Evolutionary conservation across 2,797 vertebrate genomes (phyloP).

Genomic region (Coranthus polyacanthus): DNA sequence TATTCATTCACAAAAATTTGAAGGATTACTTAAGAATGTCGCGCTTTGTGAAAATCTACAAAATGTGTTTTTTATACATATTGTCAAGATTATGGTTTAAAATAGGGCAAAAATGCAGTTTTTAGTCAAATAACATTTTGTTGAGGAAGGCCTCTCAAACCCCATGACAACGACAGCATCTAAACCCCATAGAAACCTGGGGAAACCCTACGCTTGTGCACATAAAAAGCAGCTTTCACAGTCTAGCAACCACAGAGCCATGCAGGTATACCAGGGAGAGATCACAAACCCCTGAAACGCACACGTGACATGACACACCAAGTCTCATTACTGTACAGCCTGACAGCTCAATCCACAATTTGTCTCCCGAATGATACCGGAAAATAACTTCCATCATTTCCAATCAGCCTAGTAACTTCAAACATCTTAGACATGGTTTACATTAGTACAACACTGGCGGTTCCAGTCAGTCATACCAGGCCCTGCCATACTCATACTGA

Average conservation of each 20-base stretch:
- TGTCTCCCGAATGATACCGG: background rate
- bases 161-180: no score
- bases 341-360: slow-evolving; percentile 39
- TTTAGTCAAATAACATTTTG: no score
- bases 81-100: no score
- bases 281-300: slow-evolving; percentile 34
- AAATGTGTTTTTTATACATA: no score
- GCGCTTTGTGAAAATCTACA: no score
- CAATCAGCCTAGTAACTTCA: background rate
- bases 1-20: no score
- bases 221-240: slow-evolving; percentile 30
- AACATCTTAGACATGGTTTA: background rate
- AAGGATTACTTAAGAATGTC: no score
- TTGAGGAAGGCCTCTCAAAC: no score
- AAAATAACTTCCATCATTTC: background rate
- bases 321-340: slow-evolving; percentile 45
- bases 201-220: slow-evolving; percentile 1
- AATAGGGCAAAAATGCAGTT: no score
- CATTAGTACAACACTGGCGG: background rate
- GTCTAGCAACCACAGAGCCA: slow-evolving; percentile 51
- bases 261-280: slow-evolving; percentile 38
- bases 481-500: no score
- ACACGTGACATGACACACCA: slow-evolving; percentile 3
- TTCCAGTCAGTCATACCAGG: background rate
- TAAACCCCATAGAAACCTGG: no score